Conservation (phyloP, 2,113 vertebrate genomes). For the Paradoxurus hermaphroditus region DNA sequence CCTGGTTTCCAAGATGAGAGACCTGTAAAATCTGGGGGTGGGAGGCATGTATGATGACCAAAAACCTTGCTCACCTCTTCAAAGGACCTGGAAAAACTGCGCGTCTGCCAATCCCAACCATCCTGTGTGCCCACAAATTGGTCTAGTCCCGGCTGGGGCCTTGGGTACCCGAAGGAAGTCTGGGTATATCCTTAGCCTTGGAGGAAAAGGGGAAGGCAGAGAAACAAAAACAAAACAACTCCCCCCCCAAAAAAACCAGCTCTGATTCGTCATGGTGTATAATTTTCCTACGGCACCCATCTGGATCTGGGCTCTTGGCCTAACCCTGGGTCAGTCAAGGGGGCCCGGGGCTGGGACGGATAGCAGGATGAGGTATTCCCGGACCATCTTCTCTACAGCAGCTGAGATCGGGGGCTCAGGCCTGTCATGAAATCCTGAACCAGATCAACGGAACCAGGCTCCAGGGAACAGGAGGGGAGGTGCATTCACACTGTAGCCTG, state of each 20-base stretch:
- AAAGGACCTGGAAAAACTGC: neutral
- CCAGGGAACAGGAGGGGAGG: neutral
- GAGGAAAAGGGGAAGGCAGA: neutral
- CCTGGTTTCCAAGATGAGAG: neutral
- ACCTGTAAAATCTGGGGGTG: neutral
- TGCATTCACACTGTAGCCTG: neutral
- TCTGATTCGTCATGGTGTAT: neutral
- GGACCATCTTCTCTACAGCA: neutral
- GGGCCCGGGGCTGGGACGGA: accelerated
- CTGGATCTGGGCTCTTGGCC: neutral
- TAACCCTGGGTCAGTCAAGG: neutral
- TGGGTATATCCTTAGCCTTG: neutral
- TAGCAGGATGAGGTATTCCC: neutral
- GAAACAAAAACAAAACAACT: neutral
- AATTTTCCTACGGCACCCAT: neutral
- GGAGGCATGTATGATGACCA: accelerated
- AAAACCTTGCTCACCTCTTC: neutral
- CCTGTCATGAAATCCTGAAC: neutral
- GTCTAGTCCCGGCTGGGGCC: neutral
- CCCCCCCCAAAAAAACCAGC: no score
- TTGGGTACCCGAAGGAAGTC: neutral
- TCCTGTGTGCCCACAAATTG: neutral
- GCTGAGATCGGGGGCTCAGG: neutral
- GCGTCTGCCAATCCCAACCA: neutral
- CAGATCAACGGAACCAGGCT: neutral